Conservation (phyloP, 2,113 vertebrate species). For the Tyto alba region DNA sequence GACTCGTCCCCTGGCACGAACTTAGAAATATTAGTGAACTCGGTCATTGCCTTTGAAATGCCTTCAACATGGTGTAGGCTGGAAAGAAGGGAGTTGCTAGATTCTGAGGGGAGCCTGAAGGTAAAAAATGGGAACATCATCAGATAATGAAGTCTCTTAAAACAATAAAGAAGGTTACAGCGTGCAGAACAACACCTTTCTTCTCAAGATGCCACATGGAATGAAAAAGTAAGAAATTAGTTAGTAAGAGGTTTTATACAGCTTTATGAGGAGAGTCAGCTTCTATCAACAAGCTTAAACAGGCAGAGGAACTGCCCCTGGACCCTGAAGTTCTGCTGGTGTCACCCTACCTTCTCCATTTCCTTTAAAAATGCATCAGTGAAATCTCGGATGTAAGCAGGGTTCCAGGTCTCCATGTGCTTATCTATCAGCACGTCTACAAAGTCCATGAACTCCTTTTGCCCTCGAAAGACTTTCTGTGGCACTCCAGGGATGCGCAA, state of each 20-base stretch:
- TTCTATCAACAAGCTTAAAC: background rate
- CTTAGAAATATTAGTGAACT: background rate
- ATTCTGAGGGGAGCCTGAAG: background rate
- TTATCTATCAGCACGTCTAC: background rate
- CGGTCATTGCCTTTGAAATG: background rate
- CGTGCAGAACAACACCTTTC: background rate
- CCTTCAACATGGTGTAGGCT: background rate
- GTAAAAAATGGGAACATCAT: background rate
- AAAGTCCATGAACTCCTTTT: background rate
- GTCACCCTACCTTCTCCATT: conserved; percentile 64
- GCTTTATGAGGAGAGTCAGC: background rate
- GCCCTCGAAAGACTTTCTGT: background rate
- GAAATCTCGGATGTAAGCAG: conserved; percentile 32
- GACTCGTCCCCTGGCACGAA: background rate
- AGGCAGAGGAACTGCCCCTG: background rate
- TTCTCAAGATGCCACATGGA: background rate
- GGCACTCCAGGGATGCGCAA: conserved; percentile 46
- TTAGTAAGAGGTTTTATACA: background rate
- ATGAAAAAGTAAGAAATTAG: background rate
- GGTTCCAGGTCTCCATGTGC: conserved; percentile 43
- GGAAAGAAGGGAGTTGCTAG: background rate
- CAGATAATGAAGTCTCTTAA: background rate
- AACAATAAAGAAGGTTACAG: background rate
- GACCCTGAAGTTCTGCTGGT: background rate
- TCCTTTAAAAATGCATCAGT: conserved; percentile 65